Evolutionary conservation across 1,140 invertebrate species (phyloP).

Genomic region (Bombus affinis): DNA sequence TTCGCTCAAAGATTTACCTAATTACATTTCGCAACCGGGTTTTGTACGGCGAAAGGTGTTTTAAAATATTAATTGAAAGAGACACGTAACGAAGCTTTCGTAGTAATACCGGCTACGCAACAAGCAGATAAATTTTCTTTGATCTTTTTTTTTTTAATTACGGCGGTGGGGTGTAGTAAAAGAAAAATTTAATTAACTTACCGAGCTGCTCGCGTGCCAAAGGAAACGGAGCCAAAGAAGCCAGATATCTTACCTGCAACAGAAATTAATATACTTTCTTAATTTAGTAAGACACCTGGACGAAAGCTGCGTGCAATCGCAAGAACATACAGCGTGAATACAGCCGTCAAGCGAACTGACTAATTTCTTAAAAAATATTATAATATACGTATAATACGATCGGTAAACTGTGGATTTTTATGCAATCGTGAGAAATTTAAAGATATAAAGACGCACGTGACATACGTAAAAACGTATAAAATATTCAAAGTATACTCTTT

Average conservation of each 20-base stretch:
- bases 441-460: no score
- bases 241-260: slow-evolving; percentile 64
- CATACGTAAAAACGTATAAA: no score
- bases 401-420: no score
- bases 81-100: background rate
- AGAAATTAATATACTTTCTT: slow-evolving; percentile 58
- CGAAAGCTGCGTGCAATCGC: background rate
- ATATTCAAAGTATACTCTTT: no score
- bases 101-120: background rate
- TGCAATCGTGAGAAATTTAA: no score
- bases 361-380: background rate
- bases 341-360: background rate
- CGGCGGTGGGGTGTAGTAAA: slow-evolving; percentile 4
- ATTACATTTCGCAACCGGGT: no score
- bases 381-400: no score
- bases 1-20: no score
- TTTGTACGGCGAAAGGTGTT: no score
- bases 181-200: slow-evolving; percentile 66
- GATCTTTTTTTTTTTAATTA: slow-evolving; percentile 46
- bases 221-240: slow-evolving; percentile 57
- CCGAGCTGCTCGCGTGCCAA: slow-evolving; percentile 49
- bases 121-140: slow-evolving; percentile 25
- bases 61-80: background rate
- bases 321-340: background rate
- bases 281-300: background rate